phyloP scores from a whole-genome alignment of 64 coral and sea anemone genomes.

The Pocillopora verrucosa region DNA sequence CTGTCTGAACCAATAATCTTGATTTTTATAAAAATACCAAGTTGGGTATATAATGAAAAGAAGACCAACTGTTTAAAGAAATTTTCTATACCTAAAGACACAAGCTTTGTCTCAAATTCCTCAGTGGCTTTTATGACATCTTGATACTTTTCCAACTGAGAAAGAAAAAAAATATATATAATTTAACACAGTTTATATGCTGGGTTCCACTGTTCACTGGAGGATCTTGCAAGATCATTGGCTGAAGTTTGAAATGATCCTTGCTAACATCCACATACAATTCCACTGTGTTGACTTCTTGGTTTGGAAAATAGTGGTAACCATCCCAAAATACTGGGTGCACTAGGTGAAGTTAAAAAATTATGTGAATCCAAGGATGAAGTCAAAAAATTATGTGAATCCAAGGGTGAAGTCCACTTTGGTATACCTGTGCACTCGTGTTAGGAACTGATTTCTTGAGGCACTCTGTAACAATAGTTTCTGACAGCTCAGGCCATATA shows the following conservation, averaged over 20 bases:
- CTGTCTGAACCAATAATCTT: no score
- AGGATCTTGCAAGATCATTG: no score
- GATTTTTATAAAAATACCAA: no score
- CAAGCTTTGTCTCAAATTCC: slow-evolving; percentile 72
- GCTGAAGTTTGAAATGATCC: no score
- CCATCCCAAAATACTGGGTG: no score
- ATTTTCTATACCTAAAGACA: slow-evolving; percentile 37
- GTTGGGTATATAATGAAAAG: no score
- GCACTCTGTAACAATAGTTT: slow-evolving; percentile 52
- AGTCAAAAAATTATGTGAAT: background rate
- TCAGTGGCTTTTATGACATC: slow-evolving; percentile 75
- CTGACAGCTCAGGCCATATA: slow-evolving; percentile 51
- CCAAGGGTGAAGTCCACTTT: background rate
- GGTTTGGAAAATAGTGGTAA: no score
- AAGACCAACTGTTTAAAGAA: no score
- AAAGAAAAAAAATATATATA: background rate
- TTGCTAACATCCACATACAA: no score
- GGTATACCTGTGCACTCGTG: slow-evolving; percentile 63
- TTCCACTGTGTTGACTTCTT: no score
- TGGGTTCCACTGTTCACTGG: no score
- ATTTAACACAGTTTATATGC: no score
- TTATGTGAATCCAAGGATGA: background rate
- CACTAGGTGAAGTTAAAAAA: background rate
- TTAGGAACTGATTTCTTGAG: slow-evolving; percentile 60
- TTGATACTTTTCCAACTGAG: slow-evolving; percentile 88